Evolutionary conservation across 2,113 vertebrate genomes (phyloP).

Genomic region (Pelodiscus sinensis): DNA sequence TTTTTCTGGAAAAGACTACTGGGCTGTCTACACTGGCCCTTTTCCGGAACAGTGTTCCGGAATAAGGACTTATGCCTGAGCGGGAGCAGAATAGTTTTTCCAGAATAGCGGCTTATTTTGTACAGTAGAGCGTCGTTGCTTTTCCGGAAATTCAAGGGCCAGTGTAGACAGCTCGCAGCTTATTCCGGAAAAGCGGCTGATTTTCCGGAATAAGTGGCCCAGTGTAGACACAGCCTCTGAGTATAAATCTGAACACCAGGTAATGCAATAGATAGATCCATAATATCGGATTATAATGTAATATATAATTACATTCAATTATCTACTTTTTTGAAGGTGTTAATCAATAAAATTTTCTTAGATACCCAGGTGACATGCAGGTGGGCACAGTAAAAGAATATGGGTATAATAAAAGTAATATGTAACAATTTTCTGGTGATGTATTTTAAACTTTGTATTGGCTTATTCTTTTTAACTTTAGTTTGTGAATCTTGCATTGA

Average conservation of each 20-base stretch:
- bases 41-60: too few relatives aligned
- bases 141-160: too few relatives aligned
- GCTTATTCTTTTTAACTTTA: constrained; percentile 52
- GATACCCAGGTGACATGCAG: not conserved
- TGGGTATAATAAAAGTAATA: not conserved
- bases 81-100: too few relatives aligned
- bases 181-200: too few relatives aligned
- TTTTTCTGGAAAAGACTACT: too few relatives aligned
- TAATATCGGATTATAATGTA: not conserved
- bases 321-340: not conserved
- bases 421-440: not conserved
- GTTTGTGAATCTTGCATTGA: constrained; percentile 91
- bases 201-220: too few relatives aligned
- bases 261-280: not conserved
- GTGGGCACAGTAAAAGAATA: not conserved
- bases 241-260: not conserved
- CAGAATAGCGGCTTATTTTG: too few relatives aligned
- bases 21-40: too few relatives aligned
- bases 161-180: too few relatives aligned
- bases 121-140: too few relatives aligned
- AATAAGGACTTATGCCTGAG: too few relatives aligned
- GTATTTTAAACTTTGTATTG: constrained; percentile 8
- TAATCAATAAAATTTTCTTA: not conserved
- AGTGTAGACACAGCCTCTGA: too few relatives aligned
- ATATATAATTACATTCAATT: not conserved